Base-by-base conservation (phyloP, 1,140 invertebrate species). In the Drosophila oshimai region DNA sequence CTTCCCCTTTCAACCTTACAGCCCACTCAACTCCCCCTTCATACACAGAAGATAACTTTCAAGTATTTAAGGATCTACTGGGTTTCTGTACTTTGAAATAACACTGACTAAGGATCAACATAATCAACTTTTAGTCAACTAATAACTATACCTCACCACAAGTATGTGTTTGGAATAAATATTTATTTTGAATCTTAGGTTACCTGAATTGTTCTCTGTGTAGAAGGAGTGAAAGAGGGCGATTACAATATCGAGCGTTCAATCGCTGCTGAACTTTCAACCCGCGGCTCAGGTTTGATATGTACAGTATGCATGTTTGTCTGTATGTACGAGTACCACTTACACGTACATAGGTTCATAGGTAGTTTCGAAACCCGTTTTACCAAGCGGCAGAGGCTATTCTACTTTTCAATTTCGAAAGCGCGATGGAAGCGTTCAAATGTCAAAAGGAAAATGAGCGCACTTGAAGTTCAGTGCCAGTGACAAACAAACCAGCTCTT, bases 341-440 rank as follows among this genome's bases (percentile, higher is more conserved):
- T 37, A 24, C 13, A 58, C 28, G 54, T 62, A 12, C 29, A 17
- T 42, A 20, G 20, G 36, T 33, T n/a, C n/a, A n/a, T 28, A 60
- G 58, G 58, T 13, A 34, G 60, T 34, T 36, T 33, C 10, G 34
- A 61, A 84, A 84, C 79, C 65, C 64, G 79, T 84, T 86, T 79
- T 37, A 28, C 69, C 50, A 39, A 20, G 28, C 67, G 22, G 17
- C 24, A 42, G 10, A 26, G 18, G 20, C 37, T 69, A 79, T 76
- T 81, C 78, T 81, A 81, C 77, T 81, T 76, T 81, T 81, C 78
- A 79, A 69, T 84, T 86, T 86, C 29, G 80, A 86, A 86, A 86
- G 80, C 80, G 60, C 55, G 10, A 17, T 73, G 75, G 71, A 80
- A 80, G 67, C 80, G 76, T 74, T 86, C 54, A 86, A 86, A 87